Evolutionary conservation across 2,797 vertebrate genomes (phyloP).

Genomic region (Chaetophractus vellerosus): DNA sequence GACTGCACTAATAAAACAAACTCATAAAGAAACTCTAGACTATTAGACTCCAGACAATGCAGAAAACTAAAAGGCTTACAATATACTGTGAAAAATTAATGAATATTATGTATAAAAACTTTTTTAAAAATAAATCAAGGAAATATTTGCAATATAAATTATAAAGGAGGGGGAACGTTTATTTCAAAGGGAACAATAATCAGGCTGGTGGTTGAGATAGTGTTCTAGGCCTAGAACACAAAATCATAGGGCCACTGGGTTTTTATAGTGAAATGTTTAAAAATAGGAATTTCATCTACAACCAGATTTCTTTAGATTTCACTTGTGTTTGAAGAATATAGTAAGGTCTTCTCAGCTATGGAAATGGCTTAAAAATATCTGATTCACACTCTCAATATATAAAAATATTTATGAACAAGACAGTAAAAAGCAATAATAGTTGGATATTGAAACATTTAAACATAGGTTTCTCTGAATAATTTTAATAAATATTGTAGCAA

Average conservation of each 20-base stretch:
- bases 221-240: not conserved
- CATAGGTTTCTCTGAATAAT: not conserved
- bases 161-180: not conserved
- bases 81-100: not conserved
- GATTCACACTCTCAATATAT: not conserved
- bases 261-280: not conserved
- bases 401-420: constrained; percentile 4
- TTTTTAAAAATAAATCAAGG: not conserved
- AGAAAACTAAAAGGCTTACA: not conserved
- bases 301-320: not conserved
- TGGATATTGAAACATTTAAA: not conserved
- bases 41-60: not conserved
- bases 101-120: not conserved
- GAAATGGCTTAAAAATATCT: not conserved
- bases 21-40: not conserved
- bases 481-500: not conserved
- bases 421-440: constrained; percentile 7
- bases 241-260: not conserved
- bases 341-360: not conserved
- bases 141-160: not conserved
- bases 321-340: not conserved
- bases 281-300: not conserved
- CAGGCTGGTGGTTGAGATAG: not conserved
- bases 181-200: not conserved
- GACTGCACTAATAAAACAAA: not conserved